Evolutionary conservation across 2,113 vertebrate genomes (phyloP), one percentile per base, ranked within the genome.

Genomic region (Taxidea taxus): DNA sequence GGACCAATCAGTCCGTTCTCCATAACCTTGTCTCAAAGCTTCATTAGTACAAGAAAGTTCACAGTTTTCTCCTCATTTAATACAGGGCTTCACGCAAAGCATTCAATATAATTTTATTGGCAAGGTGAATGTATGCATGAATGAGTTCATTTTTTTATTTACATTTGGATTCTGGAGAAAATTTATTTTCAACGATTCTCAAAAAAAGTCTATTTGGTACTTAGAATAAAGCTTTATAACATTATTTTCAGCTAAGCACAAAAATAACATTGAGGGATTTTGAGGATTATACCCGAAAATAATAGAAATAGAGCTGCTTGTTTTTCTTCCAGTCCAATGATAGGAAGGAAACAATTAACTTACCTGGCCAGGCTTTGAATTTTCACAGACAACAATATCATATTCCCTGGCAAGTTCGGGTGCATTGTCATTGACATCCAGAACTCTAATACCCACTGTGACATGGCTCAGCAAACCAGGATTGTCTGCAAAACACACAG

Each of bases 381-480:
- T 99, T 98, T 99, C 99, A 96, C 99, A 99, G 96, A 99, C 99
- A 11, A 99, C 98, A 97, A 99, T 98, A 94, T 99, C 99, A 93
- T 99, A 99, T 34, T 99, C 99, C 64, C 98, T 99, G 72, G 98
- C 98, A 72, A 99, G 98, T 96, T 99, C 98, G 0, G 99, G 99
- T 6, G 99, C 99, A 95, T 99, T 99, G 99, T 99, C 99, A 92
- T 99, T 99, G 97, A 99, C 96, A 78, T 99, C 99, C 89, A 99
- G 98, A 78, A 99, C 99, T 99, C 99, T 99, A 98, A 99, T 98
- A 86, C 98, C 99, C 97, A 99, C 99, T 3, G 99, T 99, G 93
- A 99, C 99, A 0, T 99, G 99, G 96, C 99, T 99, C 98, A 99
- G 98, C 66, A 99, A 99, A 56, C 83, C 98, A 90, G 99, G 99